Evolutionary conservation across 2,113 vertebrate species (phyloP).

Genomic region (Gallinago media): DNA sequence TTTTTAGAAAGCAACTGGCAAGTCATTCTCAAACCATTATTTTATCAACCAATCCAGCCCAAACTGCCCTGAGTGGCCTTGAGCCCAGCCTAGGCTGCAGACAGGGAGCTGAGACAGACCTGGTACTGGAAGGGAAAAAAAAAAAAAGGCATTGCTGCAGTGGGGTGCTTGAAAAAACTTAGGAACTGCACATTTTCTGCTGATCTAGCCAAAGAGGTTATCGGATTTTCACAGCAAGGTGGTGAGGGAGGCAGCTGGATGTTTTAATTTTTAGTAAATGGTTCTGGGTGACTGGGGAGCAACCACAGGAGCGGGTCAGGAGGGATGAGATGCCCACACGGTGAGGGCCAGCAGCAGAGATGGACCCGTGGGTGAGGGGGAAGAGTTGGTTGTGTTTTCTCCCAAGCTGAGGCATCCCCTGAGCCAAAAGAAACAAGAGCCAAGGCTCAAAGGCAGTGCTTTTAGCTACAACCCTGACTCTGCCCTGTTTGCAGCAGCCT

Average conservation of each 20-base stretch:
- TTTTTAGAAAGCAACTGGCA: background rate
- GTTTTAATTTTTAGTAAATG: background rate
- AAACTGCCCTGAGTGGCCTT: background rate
- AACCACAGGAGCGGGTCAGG: accelerated
- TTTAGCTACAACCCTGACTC: accelerated
- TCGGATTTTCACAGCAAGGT: background rate
- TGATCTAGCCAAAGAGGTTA: background rate
- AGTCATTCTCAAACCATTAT: background rate
- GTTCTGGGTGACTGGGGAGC: background rate
- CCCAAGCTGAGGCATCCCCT: background rate
- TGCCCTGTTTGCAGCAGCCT: background rate
- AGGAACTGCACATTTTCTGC: background rate
- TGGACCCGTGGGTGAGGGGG: no score
- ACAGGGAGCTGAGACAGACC: accelerated
- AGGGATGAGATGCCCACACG: background rate
- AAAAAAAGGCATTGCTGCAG: background rate
- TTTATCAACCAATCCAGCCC: background rate
- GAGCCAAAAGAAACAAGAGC: accelerated
- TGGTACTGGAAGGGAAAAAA: background rate
- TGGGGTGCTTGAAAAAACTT: background rate
- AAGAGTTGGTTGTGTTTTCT: background rate
- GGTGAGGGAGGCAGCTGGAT: background rate
- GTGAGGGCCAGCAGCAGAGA: no score
- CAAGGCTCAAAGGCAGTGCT: accelerated
- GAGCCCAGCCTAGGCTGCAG: background rate